phyloP scores from a whole-genome alignment of 2,797 vertebrate species.

The Propithecus deckenii region DNA sequence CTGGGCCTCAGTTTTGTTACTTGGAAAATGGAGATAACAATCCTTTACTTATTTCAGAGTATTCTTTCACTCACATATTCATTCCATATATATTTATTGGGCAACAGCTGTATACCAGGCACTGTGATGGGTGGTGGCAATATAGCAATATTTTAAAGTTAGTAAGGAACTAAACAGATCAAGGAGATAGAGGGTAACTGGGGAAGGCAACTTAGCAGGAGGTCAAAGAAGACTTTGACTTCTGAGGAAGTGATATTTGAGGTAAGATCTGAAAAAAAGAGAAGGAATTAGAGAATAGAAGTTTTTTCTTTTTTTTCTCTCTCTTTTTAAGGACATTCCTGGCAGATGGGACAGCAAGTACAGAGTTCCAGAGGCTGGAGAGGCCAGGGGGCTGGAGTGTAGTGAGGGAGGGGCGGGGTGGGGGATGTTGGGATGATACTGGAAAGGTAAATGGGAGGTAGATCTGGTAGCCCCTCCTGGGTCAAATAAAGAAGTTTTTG shows the following conservation, averaged over 20 bases:
- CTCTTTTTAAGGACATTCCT: background rate
- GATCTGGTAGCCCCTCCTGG: background rate
- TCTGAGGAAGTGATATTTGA: conserved; percentile 4
- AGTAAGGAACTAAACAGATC: background rate
- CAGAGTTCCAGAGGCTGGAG: background rate
- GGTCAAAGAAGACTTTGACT: background rate
- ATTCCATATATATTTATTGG: background rate
- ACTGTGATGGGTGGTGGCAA: background rate
- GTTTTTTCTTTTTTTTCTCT: background rate
- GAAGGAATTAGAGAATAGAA: background rate
- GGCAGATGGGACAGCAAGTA: background rate
- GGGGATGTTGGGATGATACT: background rate
- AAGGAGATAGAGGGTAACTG: background rate
- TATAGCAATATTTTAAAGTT: background rate
- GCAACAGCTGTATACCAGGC: background rate
- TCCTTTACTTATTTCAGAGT: background rate
- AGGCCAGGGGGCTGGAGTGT: background rate
- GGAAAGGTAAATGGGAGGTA: background rate
- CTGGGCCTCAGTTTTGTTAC: background rate
- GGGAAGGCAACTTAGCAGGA: background rate
- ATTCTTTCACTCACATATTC: background rate
- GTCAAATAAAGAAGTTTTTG: background rate
- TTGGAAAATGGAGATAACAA: background rate
- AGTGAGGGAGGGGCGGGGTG: background rate
- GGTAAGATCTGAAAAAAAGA: background rate